Conservation (phyloP, 2,113 vertebrate species). For the Gallinago paraguaiae region DNA sequence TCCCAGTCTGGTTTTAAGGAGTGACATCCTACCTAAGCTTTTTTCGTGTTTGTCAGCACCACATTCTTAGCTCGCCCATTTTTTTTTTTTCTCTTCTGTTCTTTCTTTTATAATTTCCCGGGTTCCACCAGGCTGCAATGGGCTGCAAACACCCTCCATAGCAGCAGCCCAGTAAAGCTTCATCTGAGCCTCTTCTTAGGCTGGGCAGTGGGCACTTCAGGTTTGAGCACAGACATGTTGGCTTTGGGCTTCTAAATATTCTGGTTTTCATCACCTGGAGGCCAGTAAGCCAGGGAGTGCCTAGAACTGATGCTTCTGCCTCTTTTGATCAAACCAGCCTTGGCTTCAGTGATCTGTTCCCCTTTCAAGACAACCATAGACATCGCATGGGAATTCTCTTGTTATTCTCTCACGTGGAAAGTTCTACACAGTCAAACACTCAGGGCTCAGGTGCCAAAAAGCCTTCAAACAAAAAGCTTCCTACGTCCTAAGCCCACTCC, state of each 20-base stretch:
- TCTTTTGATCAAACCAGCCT: not conserved
- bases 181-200: not conserved
- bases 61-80: not conserved
- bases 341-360: not conserved
- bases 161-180: not conserved
- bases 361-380: not conserved
- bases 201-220: not conserved
- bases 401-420: not conserved
- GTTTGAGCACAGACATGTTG: not conserved
- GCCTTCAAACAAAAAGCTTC: not conserved
- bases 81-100: not conserved
- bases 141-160: not conserved
- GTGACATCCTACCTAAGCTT: not conserved
- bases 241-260: not conserved
- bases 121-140: not conserved
- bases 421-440: not conserved
- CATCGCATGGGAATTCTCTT: not conserved
- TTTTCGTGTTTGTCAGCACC: not conserved
- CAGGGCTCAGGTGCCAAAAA: constrained; percentile 23
- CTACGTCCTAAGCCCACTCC: not conserved
- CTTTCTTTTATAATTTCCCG: not conserved
- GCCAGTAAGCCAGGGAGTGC: not conserved
- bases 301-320: not conserved
- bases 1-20: not conserved
- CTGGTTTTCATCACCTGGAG: not conserved